Percentiles rank a stretch among this genome's conserved stretches.
These are phyloP conservation scores for Drosophila subobscura DNA, from an alignment of 1,140 invertebrate genomes.

Conservation along the genomic window DNA sequence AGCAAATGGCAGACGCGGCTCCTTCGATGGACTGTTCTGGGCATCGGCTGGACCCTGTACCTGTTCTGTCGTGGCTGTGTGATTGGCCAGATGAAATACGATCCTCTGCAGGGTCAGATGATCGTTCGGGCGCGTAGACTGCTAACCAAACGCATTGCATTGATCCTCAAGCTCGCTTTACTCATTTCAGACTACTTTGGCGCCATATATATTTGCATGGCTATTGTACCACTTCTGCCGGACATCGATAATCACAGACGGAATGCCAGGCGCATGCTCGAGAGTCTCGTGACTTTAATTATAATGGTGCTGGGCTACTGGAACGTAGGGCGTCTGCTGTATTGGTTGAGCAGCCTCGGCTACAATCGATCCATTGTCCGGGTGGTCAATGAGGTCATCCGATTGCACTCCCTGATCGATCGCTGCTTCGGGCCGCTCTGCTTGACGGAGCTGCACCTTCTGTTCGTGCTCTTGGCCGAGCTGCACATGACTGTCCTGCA, in stretches of 20 bases:
- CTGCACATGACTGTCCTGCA: neutral
- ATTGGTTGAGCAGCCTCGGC: neutral
- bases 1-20: neutral
- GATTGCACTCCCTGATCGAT: neutral
- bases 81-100: slow-evolving; percentile 4
- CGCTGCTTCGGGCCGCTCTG: neutral
- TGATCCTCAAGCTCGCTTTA: too few species aligned
- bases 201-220: rapidly evolving
- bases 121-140: neutral
- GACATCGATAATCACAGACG: too few species aligned
- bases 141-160: neutral
- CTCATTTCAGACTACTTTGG: too few species aligned
- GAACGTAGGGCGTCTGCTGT: neutral
- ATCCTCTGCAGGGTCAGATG: neutral
- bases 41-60: slow-evolving; percentile 3
- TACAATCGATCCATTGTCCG: slow-evolving; percentile 12
- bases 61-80: slow-evolving; percentile 1
- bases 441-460: neutral
- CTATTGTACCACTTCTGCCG: too few species aligned
- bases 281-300: neutral
- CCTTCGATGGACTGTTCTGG: neutral
- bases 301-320: neutral
- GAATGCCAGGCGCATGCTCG: too few species aligned
- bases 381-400: slow-evolving; percentile 8
- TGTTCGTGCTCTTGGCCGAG: neutral